Evolutionary conservation across 2,113 vertebrate species (phyloP), one percentile per base, ranked within the genome.

Genomic region (Vidua chalybeata): DNA sequence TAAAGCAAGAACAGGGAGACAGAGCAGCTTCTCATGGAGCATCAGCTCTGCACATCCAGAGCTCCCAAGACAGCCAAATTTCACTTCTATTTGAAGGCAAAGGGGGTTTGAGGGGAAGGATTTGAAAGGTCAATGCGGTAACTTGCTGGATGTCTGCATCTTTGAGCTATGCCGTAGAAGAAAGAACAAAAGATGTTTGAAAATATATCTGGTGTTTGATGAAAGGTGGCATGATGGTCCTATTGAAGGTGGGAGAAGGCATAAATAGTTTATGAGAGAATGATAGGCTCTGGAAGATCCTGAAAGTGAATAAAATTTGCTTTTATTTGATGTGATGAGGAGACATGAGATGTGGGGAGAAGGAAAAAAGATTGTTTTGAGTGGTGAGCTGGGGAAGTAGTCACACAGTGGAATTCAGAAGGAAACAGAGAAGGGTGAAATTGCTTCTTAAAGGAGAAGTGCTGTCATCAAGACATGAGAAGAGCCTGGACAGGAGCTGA

Each of bases 181-280:
- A 63, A 87, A 93, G 91, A 91, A 94, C 78, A 93, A 88, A 94
- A 94, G 59, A 19, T 91, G 48, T 88, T 83, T 93, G 82, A 88
- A 93, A 91, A 90, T 55, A 21, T 52, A 30, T 62, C 84, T 87
- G 69, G 28, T 87, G 51, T 87, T 68, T 94, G 75, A 96, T 91
- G 93, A 93, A 94, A 75, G 59, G 46, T 83, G 51, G 67, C 55
- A 45, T 51, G 89, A 91, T 0, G 1, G 55, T 54, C 59, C 88
- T 69, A 21, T 33, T 82, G 82, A 94, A 96, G 78, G 51, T 78
- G 16, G 46, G 59, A 89, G 59, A 90, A 94, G 33, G n/a, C 64
- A 91, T 97, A 66, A 93, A 93, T 96, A 96, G 66, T 85, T 59
- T 55, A 94, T 94, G 89, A 95, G 81, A 77, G 49, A 80, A 54